These are phyloP conservation scores for Datnioides undecimradiatus DNA, from an alignment of 2,113 vertebrate species.

Conservation along the genomic window DNA sequence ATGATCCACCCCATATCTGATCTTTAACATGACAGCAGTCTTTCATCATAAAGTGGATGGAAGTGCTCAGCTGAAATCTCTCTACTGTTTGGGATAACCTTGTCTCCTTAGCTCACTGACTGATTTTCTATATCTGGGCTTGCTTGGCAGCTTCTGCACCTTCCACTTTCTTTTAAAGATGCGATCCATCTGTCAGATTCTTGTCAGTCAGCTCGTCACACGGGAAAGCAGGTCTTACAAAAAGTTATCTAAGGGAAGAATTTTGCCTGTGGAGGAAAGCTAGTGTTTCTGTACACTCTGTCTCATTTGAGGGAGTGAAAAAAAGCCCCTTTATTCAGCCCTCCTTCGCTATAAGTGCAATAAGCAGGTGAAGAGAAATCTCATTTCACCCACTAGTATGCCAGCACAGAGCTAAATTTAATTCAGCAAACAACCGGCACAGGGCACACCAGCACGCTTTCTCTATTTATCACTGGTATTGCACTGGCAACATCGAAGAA, in stretches of 20 bases:
- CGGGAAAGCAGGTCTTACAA: conserved; percentile 22
- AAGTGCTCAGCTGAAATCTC: conserved; percentile 30
- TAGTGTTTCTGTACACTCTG: conserved; percentile 22
- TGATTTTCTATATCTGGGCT: conserved; percentile 19
- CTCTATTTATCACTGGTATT: conserved; percentile 32
- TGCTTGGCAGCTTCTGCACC: conserved; percentile 9
- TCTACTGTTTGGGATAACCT: conserved; percentile 30
- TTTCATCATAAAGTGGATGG: conserved; percentile 53
- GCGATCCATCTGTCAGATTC: conserved; percentile 50
- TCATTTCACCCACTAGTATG: conserved; percentile 64
- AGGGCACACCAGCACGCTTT: conserved; percentile 18
- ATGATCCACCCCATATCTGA: conserved; percentile 38
- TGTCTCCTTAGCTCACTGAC: conserved; percentile 30
- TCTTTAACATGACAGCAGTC: conserved; percentile 39
- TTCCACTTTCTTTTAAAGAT: conserved; percentile 37
- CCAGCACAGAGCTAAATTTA: conserved; percentile 69
- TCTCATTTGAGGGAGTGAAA: conserved; percentile 39
- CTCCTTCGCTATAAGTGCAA: conserved; percentile 52
- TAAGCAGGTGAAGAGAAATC: conserved; percentile 70
- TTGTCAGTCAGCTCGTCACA: conserved; percentile 48
- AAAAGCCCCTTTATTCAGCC: conserved; percentile 19
- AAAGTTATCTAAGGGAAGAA: conserved; percentile 39
- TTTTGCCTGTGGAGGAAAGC: conserved; percentile 49
- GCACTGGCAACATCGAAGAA: conserved; percentile 20
- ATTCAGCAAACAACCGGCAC: conserved; percentile 62